These are phyloP conservation scores for Arothron firmamentum DNA, from an alignment of 2,113 vertebrate species.

Conservation along the genomic window DNA sequence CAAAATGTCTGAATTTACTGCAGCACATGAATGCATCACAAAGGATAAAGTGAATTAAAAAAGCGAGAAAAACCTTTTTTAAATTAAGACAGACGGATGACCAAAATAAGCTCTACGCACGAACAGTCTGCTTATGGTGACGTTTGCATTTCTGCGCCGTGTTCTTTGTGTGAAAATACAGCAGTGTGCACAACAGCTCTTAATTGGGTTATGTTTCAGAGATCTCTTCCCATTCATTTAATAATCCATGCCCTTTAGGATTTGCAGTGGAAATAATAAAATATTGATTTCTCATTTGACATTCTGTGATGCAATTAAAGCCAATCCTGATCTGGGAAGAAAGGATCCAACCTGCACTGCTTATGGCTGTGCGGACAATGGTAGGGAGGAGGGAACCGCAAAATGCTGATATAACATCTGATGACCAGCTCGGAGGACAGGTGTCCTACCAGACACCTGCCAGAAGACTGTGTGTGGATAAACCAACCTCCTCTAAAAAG, in stretches of 20 bases:
- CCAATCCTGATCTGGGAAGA: slow-evolving; percentile 11
- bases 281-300: slow-evolving; percentile 54
- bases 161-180: slow-evolving; percentile 5
- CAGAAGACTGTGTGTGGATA: slow-evolving; percentile 39
- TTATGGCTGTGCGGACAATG: slow-evolving; percentile 13
- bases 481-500: slow-evolving; percentile 26
- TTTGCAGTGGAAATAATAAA: slow-evolving; percentile 40
- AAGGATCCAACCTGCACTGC: slow-evolving; percentile 25
- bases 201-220: slow-evolving; percentile 18
- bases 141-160: no score
- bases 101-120: no score
- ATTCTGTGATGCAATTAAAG: slow-evolving; percentile 52
- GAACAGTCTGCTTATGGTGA: no score
- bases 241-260: slow-evolving; percentile 51
- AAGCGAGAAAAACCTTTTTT: no score
- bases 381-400: not conserved
- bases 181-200: not conserved
- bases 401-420: slow-evolving; percentile 53
- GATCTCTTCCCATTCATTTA: slow-evolving; percentile 26
- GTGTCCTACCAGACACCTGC: slow-evolving; percentile 30
- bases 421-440: slow-evolving; percentile 37
- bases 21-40: no score
- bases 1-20: no score
- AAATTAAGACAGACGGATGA: no score
- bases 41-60: no score